These are phyloP conservation scores for Leucoraja erinaceus DNA, from an alignment of 2,113 vertebrate genomes.

Conservation along the genomic window DNA sequence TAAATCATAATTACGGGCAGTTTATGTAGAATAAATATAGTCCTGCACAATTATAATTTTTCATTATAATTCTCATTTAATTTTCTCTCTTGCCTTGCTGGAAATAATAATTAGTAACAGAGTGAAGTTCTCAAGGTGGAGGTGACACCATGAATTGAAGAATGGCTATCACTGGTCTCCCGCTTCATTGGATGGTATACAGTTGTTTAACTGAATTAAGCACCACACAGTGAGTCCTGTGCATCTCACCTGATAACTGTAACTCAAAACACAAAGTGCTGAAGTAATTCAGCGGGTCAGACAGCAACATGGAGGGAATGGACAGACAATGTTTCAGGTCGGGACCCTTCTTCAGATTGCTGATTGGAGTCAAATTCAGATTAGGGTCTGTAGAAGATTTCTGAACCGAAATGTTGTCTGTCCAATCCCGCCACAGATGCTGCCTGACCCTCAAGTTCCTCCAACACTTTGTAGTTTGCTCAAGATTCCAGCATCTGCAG, in stretches of 20 bases:
- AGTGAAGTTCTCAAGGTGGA: not conserved
- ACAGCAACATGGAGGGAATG: no score
- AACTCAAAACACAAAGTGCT: no score
- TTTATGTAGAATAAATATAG: not conserved
- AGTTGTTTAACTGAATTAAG: not conserved
- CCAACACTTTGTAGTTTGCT: no score
- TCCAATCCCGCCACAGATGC: no score
- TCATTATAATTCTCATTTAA: not conserved
- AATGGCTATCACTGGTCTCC: not conserved
- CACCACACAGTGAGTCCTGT: not conserved
- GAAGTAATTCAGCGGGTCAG: no score
- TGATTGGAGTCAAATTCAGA: no score
- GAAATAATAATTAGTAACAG: not conserved
- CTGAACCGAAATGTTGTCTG: no score
- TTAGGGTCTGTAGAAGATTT: no score
- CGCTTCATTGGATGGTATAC: not conserved
- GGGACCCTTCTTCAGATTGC: no score
- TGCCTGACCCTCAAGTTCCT: no score
- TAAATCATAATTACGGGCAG: not conserved
- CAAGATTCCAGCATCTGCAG: not conserved
- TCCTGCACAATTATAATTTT: not conserved
- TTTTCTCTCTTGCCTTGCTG: not conserved
- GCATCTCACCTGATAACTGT: not conserved
- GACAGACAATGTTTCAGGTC: no score
- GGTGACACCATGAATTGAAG: not conserved